Conservation (phyloP, 2,888 invertebrate genomes). For the Antitype chi region DNA sequence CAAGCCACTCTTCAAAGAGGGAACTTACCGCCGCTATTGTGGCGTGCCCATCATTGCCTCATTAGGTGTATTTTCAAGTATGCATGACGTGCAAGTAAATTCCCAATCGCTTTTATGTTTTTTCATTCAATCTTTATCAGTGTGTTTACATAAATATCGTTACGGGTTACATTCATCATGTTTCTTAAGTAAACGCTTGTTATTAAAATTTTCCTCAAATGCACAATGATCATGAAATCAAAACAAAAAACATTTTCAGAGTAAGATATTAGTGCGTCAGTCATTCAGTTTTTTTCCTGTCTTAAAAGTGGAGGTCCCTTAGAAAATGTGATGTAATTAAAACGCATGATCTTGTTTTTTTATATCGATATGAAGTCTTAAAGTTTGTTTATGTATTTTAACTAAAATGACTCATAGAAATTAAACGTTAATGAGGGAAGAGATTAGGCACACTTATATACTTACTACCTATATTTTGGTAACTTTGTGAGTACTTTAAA, state of each 20-base stretch:
- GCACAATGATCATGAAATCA: slow-evolving; percentile 1
- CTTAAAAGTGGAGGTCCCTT: not conserved
- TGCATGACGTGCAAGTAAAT: slow-evolving; percentile 36
- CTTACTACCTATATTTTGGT: not conserved
- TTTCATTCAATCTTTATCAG: slow-evolving; percentile 34
- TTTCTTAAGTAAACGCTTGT: slow-evolving; percentile 36
- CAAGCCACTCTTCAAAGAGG: no score
- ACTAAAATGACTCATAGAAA: not conserved
- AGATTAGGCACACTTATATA: not conserved
- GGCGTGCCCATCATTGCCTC: no score
- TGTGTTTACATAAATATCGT: slow-evolving; percentile 41
- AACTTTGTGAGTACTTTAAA: not conserved
- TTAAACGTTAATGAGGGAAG: not conserved
- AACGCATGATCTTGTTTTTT: not conserved
- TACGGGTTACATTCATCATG: slow-evolving; percentile 17
- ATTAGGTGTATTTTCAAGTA: no score
- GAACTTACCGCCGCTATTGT: no score
- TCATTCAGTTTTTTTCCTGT: slow-evolving; percentile 20
- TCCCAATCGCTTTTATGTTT: slow-evolving; percentile 21
- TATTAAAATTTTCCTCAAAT: slow-evolving; percentile 34
- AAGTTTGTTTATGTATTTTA: slow-evolving; percentile 3
- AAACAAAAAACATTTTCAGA: slow-evolving; percentile 17
- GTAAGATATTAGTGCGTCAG: not conserved
- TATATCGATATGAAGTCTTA: not conserved
- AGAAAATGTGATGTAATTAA: slow-evolving; percentile 4